Evolutionary conservation across 2,888 invertebrate genomes (phyloP).

Genomic region (Platycheirus rosarum): DNA sequence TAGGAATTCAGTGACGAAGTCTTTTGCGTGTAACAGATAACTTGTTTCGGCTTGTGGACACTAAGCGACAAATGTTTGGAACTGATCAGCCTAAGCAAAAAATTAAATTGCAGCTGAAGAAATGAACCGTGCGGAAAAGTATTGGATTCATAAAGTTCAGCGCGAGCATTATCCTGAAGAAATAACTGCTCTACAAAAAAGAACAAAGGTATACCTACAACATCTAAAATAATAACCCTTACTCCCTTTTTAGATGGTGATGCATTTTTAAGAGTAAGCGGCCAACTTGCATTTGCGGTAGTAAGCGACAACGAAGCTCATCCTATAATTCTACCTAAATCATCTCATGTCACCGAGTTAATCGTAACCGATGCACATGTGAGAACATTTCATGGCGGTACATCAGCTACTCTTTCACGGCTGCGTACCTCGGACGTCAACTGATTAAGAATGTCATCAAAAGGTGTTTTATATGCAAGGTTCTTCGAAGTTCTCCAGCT

Average conservation of each 20-base stretch:
- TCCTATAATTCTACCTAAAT: too few relatives aligned
- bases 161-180: not conserved
- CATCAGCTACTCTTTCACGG: constrained; percentile 4
- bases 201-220: constrained; percentile 2
- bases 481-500: constrained; percentile 26
- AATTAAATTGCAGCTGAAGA: too few relatives aligned
- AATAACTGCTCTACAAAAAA: not conserved
- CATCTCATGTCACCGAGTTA: too few relatives aligned
- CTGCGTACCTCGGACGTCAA: constrained; percentile 25
- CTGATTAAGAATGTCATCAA: constrained; percentile 28
- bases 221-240: constrained; percentile 16
- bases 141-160: not conserved
- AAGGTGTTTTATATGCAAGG: constrained; percentile 45
- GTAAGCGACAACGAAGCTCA: constrained; percentile 5
- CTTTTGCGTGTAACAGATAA: too few relatives aligned
- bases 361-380: constrained; percentile 28
- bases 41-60: too few relatives aligned
- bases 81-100: too few relatives aligned
- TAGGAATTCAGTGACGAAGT: too few relatives aligned
- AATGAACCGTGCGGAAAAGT: too few relatives aligned
- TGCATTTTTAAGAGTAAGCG: constrained; percentile 19
- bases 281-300: constrained; percentile 22
- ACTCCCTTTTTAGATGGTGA: constrained; percentile 19
- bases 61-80: too few relatives aligned
- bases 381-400: constrained; percentile 20